Evolutionary conservation across 2,797 vertebrate species (phyloP), one percentile per base, ranked within the genome.

Genomic region (Pygocentrus nattereri): DNA sequence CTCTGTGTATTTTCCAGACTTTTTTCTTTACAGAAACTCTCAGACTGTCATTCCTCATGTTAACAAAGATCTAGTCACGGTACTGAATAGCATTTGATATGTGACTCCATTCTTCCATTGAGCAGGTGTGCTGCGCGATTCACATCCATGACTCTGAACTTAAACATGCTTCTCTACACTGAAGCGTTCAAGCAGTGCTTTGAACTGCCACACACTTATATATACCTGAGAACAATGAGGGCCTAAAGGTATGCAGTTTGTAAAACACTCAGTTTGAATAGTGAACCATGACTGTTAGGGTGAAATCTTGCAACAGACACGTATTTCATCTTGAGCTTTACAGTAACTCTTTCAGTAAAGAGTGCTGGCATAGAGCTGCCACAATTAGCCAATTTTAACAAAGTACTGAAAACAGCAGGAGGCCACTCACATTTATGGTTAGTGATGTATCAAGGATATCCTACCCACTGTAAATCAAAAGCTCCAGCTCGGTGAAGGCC

Each of bases 1-100:
- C 41, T 82, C 52, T 0, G 13, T 62, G 38, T 62, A 38, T 62
- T 76, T 76, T 52, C 38, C 58, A 77, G 19, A 34, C 18, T 21
- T n/a, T 50, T 70, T 58, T 30, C 5, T 61, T 23, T 16, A 21
- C 25, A 76, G 15, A 69, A 70, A 38, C 77, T 13, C 38, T 44
- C 38, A 47, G 8, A 6, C 30, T 72, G 34, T 13, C 15, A 56
- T 19, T 74, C 58, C 7, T 56, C 15, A 25, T 73, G 6, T 65
- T 56, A n/a, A 25, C 25, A 52, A 59, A 58, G 50, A 68, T 67
- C 23, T 65, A 54, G 38, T 74, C 62, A 2, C 15, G 25, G 31
- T 31, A 58, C 25, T 67, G 34, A 58, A 67, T 31, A 34, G 3
- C 49, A 41, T 47, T 52, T 67, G 44, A 52, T 49, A 52, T 71